Evolutionary conservation across 2,888 invertebrate genomes (phyloP).

Genomic region (Ellobium chinense): DNA sequence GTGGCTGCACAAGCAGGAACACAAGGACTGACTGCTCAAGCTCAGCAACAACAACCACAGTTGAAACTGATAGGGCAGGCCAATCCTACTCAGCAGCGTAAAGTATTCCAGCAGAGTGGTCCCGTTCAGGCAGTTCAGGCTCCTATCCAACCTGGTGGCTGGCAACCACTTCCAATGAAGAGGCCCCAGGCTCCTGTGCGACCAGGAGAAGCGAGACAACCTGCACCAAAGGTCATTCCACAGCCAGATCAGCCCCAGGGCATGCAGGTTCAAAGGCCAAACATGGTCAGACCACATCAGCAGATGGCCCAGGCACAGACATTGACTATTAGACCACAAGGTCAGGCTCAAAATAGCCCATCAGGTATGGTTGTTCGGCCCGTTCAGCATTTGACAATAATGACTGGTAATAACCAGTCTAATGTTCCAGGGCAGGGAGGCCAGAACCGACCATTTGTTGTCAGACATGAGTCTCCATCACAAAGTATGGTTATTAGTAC

Average conservation of each 20-base stretch:
- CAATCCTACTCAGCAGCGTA: constrained; percentile 1
- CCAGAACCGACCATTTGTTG: not conserved
- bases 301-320: not conserved
- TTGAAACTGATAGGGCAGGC: not conserved
- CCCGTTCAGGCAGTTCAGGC: not conserved
- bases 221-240: constrained; percentile 6
- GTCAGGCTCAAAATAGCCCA: not conserved
- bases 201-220: constrained; percentile 11
- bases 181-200: not conserved
- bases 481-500: constrained; percentile 13
- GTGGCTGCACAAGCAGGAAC: not conserved
- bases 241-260: not conserved
- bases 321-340: constrained; percentile 9
- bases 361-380: constrained; percentile 29
- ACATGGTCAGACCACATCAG: not conserved
- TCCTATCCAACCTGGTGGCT: not conserved
- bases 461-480: not conserved
- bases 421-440: not conserved
- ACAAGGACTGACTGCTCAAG: not conserved
- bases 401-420: not conserved
- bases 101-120: not conserved
- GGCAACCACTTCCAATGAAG: constrained; percentile 10
- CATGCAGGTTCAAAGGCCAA: not conserved
- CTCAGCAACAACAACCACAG: not conserved
- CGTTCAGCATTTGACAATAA: constrained; percentile 23